These are phyloP conservation scores for Cheilosia urbana DNA, from an alignment of 2,888 invertebrate genomes.

Conservation along the genomic window DNA sequence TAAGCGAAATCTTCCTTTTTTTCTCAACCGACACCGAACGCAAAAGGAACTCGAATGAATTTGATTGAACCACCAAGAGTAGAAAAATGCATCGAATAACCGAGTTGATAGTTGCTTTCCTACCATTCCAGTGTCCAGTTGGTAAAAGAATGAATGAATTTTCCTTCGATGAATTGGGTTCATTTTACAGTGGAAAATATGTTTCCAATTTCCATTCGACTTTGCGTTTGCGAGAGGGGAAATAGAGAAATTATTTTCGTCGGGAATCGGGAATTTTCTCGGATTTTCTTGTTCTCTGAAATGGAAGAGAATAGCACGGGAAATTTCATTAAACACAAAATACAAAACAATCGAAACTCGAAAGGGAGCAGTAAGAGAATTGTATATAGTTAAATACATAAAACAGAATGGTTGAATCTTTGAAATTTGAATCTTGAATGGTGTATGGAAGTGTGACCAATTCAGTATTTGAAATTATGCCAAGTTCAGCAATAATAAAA, in stretches of 20 bases:
- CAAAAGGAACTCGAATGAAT: conserved; percentile 70
- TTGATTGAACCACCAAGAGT: conserved; percentile 31
- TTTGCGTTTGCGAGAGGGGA: conserved; percentile 1
- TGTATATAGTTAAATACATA: too few relatives aligned
- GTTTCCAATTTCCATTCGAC: not conserved
- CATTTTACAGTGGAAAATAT: conserved; percentile 8
- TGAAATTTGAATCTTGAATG: too few relatives aligned
- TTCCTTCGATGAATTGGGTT: conserved; percentile 13
- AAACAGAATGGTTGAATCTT: too few relatives aligned
- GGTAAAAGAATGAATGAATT: conserved; percentile 41
- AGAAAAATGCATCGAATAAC: conserved; percentile 55
- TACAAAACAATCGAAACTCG: not conserved
- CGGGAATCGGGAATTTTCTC: not conserved
- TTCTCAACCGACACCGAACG: conserved; percentile 58
- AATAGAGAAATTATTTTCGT: not conserved
- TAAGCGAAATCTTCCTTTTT: conserved; percentile 43
- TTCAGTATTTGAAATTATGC: too few relatives aligned
- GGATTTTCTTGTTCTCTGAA: not conserved
- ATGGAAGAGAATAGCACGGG: not conserved
- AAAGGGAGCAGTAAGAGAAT: not conserved
- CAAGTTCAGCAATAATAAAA: too few relatives aligned
- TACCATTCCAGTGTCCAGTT: conserved; percentile 65
- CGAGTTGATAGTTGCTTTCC: conserved; percentile 6
- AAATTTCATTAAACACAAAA: not conserved
- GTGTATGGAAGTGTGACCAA: too few relatives aligned